Evolutionary conservation across 2,797 vertebrate genomes (phyloP).

Genomic region (Pseudomugil gertrudae): DNA sequence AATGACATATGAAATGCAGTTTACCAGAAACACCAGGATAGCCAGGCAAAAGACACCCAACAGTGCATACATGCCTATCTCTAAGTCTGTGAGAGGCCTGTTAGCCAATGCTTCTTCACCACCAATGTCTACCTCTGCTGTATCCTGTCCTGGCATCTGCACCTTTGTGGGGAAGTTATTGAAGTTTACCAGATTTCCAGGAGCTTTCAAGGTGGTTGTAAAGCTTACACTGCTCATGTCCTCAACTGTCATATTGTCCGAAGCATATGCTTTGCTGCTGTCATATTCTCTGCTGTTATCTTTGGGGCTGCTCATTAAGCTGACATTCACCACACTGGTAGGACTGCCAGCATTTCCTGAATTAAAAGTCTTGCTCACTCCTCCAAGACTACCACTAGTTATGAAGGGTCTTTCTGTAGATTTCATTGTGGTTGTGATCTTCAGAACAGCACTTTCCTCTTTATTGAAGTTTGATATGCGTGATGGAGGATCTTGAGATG

Average conservation of each 20-base stretch:
- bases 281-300: slow-evolving; percentile 54
- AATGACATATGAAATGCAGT: slow-evolving; percentile 89
- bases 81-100: slow-evolving; percentile 89
- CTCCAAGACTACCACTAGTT: slow-evolving; percentile 76
- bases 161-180: slow-evolving; percentile 86
- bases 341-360: slow-evolving; percentile 58
- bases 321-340: slow-evolving; percentile 56
- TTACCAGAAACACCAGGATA: slow-evolving; percentile 93
- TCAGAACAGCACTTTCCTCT: slow-evolving; percentile 78
- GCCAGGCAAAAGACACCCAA: slow-evolving; percentile 94
- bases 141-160: slow-evolving; percentile 72
- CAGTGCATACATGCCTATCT: slow-evolving; percentile 95
- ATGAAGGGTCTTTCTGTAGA: slow-evolving; percentile 79
- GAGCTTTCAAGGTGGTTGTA: slow-evolving; percentile 77
- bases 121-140: slow-evolving; percentile 60
- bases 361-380: slow-evolving; percentile 63
- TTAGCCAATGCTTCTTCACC: slow-evolving; percentile 74
- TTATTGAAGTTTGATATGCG: slow-evolving; percentile 78
- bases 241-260: slow-evolving; percentile 67
- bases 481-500: slow-evolving; percentile 45
- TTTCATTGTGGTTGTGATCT: slow-evolving; percentile 82
- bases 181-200: slow-evolving; percentile 83
- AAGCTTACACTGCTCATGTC: slow-evolving; percentile 64
- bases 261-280: slow-evolving; percentile 56
- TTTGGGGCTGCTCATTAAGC: slow-evolving; percentile 64